Evolutionary conservation across 1,140 invertebrate genomes (phyloP).

Genomic region (Batillaria attramentaria): DNA sequence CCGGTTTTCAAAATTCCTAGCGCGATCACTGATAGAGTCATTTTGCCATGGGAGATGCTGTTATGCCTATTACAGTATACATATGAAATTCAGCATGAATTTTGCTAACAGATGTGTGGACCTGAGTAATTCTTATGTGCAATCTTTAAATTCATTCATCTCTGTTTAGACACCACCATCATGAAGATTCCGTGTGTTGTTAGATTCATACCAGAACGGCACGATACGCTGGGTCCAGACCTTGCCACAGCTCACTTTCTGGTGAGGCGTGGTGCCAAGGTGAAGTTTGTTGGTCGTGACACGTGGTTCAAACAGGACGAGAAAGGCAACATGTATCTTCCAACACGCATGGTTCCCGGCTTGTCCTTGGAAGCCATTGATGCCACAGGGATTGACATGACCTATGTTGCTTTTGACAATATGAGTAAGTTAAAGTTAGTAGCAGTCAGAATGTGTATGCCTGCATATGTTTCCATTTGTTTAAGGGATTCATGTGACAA

Average conservation of each 20-base stretch:
- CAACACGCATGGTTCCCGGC: slow-evolving; percentile 73
- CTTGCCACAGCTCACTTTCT: slow-evolving; percentile 84
- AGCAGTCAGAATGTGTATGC: background rate
- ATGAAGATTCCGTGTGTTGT: too few species aligned
- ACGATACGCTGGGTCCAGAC: slow-evolving; percentile 77
- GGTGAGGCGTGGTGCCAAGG: slow-evolving; percentile 77
- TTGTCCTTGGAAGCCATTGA: slow-evolving; percentile 81
- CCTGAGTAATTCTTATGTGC: too few species aligned
- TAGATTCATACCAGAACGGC: slow-evolving; percentile 71
- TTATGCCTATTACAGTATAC: too few species aligned
- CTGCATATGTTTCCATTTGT: too few species aligned
- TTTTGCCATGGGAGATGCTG: too few species aligned
- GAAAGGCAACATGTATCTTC: slow-evolving; percentile 74
- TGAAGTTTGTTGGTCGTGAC: slow-evolving; percentile 77
- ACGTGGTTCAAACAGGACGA: slow-evolving; percentile 67
- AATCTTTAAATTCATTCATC: too few species aligned
- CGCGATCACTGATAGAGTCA: too few species aligned
- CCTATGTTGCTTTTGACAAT: slow-evolving; percentile 83
- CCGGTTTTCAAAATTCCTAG: too few species aligned
- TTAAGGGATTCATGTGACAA: too few species aligned
- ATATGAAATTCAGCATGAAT: too few species aligned
- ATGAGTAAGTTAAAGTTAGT: slow-evolving; percentile 69
- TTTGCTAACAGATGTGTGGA: too few species aligned
- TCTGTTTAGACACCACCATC: too few species aligned
- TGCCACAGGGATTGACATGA: slow-evolving; percentile 76